phyloP scores from a whole-genome alignment of 2,113 vertebrate species.

The Rhipidura dahli region DNA sequence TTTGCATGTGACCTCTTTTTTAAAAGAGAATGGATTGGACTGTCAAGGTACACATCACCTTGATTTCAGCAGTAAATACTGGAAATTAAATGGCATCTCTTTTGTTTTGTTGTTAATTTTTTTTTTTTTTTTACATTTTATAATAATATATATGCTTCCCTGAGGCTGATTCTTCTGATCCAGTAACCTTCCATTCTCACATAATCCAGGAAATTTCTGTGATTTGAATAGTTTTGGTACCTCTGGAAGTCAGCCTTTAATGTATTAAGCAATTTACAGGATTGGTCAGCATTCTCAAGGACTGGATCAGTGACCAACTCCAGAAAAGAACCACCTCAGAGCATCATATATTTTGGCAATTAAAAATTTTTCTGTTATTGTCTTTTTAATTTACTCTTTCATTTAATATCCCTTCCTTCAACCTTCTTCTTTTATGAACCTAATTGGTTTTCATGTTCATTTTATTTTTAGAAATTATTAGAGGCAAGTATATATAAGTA shows the following conservation, averaged over 20 bases:
- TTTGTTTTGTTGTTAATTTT: background rate
- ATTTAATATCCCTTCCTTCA: slow-evolving; percentile 36
- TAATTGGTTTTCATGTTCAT: slow-evolving; percentile 84
- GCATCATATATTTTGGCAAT: background rate
- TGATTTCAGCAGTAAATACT: background rate
- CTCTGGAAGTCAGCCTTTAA: background rate
- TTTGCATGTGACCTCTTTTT: background rate
- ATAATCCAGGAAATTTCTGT: background rate
- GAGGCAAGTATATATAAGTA: slow-evolving; percentile 91
- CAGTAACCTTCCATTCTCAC: background rate
- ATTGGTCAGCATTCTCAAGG: background rate
- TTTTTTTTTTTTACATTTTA: background rate
- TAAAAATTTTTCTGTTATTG: background rate
- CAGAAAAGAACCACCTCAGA: background rate
- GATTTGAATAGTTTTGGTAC: background rate
- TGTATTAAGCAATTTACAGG: background rate
- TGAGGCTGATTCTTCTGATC: slow-evolving; percentile 27
- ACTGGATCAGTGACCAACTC: background rate
- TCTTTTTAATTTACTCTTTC: slow-evolving; percentile 23
- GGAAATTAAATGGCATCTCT: background rate
- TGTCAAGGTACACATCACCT: background rate
- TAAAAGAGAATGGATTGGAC: background rate
- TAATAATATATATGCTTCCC: background rate
- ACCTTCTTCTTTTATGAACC: slow-evolving; percentile 55
- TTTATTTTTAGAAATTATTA: slow-evolving; percentile 97